Percentiles rank a stretch among this genome's conserved stretches.
Conservation (phyloP, 2,888 invertebrate species). For the Chrysolina americana region DNA sequence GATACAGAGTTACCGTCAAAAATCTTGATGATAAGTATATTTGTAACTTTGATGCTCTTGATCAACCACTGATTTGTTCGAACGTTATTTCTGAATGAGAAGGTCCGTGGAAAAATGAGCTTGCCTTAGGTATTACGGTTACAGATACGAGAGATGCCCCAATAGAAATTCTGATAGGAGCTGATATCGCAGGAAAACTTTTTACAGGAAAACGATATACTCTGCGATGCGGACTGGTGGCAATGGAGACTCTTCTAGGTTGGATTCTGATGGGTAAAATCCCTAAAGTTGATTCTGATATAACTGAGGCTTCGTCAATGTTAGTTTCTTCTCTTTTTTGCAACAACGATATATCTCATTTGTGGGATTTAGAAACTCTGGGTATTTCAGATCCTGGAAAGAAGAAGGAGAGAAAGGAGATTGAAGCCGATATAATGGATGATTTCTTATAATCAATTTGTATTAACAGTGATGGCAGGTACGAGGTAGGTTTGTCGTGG, state of each 20-base stretch:
- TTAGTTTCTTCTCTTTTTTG: background rate
- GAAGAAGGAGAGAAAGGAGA: background rate
- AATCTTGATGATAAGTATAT: constrained; percentile 25
- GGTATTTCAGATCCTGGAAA: background rate
- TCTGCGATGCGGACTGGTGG: constrained; percentile 51
- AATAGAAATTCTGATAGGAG: constrained; percentile 53
- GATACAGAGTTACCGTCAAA: no score
- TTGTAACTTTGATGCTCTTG: constrained; percentile 47
- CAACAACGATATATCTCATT: background rate
- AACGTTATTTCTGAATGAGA: no score
- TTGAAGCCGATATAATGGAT: background rate
- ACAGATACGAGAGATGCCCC: constrained; percentile 36
- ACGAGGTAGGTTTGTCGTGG: background rate
- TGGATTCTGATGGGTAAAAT: constrained; percentile 23
- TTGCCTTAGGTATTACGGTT: background rate
- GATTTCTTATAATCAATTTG: background rate
- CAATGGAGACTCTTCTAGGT: constrained; percentile 48
- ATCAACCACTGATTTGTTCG: constrained; percentile 38
- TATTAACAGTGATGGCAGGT: no score
- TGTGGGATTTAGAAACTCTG: background rate
- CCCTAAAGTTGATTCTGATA: background rate
- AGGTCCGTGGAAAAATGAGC: no score
- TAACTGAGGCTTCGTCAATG: background rate
- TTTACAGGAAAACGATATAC: constrained; percentile 48
- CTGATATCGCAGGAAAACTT: constrained; percentile 55